These are phyloP conservation scores for Leptogaster cylindrica DNA, from an alignment of 2,888 invertebrate species.

Conservation along the genomic window DNA sequence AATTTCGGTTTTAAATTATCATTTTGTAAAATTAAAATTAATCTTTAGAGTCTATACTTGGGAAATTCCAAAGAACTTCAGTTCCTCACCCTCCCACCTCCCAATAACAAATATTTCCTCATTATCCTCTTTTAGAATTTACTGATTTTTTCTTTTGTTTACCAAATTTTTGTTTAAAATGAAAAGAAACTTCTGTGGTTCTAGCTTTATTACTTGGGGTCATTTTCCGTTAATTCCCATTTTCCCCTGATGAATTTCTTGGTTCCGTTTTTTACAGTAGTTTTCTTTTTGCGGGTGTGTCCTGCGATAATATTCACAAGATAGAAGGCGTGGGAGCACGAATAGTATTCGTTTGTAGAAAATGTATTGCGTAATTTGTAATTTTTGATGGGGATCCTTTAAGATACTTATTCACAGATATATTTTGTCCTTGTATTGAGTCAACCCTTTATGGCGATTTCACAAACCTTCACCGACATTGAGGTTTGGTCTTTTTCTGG, in stretches of 20 bases:
- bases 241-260: slow-evolving; percentile 28
- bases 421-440: slow-evolving; percentile 6
- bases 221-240: slow-evolving; percentile 24
- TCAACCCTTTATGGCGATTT: slow-evolving; percentile 13
- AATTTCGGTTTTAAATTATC: too few species aligned
- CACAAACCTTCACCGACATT: slow-evolving; percentile 10
- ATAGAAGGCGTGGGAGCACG: slow-evolving; percentile 11
- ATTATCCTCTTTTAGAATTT: too few species aligned
- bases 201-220: slow-evolving; percentile 29
- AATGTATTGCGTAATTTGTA: slow-evolving; percentile 36
- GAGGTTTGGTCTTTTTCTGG: slow-evolving; percentile 20
- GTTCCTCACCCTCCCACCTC: too few species aligned
- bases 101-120: too few species aligned
- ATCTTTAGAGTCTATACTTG: too few species aligned
- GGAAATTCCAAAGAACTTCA: too few species aligned
- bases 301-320: slow-evolving; percentile 29
- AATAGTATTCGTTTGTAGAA: slow-evolving; percentile 21
- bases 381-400: neutral
- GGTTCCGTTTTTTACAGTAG: slow-evolving; percentile 7
- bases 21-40: too few species aligned
- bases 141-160: too few species aligned
- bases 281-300: slow-evolving; percentile 29
- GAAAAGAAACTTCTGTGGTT: too few species aligned
- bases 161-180: too few species aligned
- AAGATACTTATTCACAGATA: slow-evolving; percentile 5